Evolutionary conservation across 2,113 vertebrate genomes (phyloP).

Genomic region (Apus apus): DNA sequence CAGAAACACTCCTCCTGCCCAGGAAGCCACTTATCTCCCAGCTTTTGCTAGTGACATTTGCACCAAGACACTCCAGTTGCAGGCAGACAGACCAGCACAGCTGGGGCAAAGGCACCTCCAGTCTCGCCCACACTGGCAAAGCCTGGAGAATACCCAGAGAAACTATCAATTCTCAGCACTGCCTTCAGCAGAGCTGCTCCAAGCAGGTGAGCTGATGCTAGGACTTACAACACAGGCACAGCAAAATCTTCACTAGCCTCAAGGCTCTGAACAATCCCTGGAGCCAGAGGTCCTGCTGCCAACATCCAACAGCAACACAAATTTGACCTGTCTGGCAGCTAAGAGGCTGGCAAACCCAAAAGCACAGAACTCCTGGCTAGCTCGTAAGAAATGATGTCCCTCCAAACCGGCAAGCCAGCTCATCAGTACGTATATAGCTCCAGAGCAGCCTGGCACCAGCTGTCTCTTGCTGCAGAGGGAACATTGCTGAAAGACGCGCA

Average conservation of each 20-base stretch:
- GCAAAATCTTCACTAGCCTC: neutral
- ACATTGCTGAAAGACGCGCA: neutral
- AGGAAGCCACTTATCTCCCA: neutral
- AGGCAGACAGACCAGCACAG: neutral
- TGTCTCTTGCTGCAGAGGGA: neutral
- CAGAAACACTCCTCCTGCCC: neutral
- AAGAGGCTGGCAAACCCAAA: constrained; percentile 29
- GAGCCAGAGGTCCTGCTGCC: neutral
- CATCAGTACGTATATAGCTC: neutral
- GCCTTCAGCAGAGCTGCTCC: neutral
- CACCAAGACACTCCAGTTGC: neutral
- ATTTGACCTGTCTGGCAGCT: constrained; percentile 34
- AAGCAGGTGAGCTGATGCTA: neutral
- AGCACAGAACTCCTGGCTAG: neutral
- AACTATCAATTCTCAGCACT: neutral
- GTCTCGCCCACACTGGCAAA: neutral
- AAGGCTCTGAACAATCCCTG: neutral
- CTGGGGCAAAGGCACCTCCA: neutral
- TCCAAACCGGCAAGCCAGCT: neutral
- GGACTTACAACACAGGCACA: neutral
- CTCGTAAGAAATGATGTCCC: neutral
- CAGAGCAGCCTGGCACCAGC: constrained; percentile 20
- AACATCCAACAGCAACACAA: neutral
- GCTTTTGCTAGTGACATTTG: neutral
- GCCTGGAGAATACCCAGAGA: neutral